Conservation (phyloP, 2,797 vertebrate species). For the Silurus lanzhouensis region DNA sequence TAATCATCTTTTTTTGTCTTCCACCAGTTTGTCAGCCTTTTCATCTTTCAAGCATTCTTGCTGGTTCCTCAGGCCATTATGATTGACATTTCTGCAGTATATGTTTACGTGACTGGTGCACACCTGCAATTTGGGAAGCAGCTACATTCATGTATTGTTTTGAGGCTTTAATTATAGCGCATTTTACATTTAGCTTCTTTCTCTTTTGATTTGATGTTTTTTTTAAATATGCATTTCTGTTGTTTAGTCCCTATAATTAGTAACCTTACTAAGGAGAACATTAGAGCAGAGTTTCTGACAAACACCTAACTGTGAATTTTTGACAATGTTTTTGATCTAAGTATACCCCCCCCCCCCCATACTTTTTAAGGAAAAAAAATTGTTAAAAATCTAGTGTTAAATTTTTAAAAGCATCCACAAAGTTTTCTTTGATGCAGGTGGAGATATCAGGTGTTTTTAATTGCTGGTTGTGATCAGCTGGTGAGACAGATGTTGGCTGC, state of each 20-base stretch:
- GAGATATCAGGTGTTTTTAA: constrained; percentile 27
- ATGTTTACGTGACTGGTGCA: constrained; percentile 1
- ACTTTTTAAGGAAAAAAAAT: too few relatives aligned
- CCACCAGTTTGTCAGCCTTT: constrained; percentile 7
- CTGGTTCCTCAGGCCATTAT: constrained; percentile 11
- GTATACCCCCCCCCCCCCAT: too few relatives aligned
- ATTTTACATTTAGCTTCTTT: not conserved
- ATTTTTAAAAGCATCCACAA: not conserved
- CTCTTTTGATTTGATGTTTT: too few relatives aligned
- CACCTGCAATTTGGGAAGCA: not conserved
- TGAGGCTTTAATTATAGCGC: not conserved
- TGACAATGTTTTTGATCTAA: not conserved
- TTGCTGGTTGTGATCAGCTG: constrained; percentile 32
- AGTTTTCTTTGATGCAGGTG: not conserved
- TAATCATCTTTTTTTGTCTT: not conserved
- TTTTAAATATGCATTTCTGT: not conserved
- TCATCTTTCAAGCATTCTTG: constrained; percentile 14
- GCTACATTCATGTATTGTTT: not conserved
- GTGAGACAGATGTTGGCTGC: constrained; percentile 23
- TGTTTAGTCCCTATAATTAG: not conserved
- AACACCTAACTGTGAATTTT: not conserved
- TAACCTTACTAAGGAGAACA: not conserved
- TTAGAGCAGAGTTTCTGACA: not conserved
- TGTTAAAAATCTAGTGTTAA: not conserved
- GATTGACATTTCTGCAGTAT: constrained; percentile 24